Percentiles rank a stretch among this genome's conserved stretches.
phyloP scores from a whole-genome alignment of 2,113 vertebrate species.

The Sakesphorus luctuosus region DNA sequence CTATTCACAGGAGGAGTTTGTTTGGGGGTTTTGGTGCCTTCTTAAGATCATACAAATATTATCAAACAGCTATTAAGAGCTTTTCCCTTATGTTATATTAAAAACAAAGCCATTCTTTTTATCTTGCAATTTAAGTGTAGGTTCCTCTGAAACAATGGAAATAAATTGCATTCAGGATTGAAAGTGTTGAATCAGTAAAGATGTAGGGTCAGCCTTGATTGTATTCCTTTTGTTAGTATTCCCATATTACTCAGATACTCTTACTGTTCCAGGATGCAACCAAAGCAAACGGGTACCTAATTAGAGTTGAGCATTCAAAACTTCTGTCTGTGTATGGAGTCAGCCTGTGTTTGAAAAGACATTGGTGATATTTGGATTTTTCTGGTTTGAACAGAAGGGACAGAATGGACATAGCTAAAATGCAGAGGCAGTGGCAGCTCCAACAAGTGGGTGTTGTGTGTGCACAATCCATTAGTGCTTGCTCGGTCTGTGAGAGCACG shows the following conservation, averaged over 20 bases:
- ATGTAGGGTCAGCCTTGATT: not conserved
- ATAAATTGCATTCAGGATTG: not conserved
- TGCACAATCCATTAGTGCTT: not conserved
- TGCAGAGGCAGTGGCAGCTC: not conserved
- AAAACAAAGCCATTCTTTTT: not conserved
- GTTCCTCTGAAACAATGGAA: not conserved
- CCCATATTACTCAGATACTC: not conserved
- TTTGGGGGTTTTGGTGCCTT: not conserved
- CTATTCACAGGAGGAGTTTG: not conserved
- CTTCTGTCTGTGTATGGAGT: rapidly evolving
- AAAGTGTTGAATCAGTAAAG: not conserved
- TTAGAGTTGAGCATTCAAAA: not conserved
- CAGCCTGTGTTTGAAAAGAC: not conserved
- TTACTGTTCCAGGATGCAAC: not conserved
- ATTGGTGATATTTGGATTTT: not conserved
- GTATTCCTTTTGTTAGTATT: not conserved
- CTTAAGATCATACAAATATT: not conserved
- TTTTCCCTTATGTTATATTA: not conserved
- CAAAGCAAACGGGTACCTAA: not conserved
- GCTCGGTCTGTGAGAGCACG: rapidly evolving
- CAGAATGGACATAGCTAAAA: not conserved
- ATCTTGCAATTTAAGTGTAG: not conserved
- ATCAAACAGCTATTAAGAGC: not conserved
- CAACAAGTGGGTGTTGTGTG: rapidly evolving
- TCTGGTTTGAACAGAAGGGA: not conserved